A percentile compares a stretch with the other conserved stretches of the same genome.
These are phyloP conservation scores for Rhegmatorhina hoffmannsi DNA, from an alignment of 2,113 vertebrate species.

Conservation along the genomic window DNA sequence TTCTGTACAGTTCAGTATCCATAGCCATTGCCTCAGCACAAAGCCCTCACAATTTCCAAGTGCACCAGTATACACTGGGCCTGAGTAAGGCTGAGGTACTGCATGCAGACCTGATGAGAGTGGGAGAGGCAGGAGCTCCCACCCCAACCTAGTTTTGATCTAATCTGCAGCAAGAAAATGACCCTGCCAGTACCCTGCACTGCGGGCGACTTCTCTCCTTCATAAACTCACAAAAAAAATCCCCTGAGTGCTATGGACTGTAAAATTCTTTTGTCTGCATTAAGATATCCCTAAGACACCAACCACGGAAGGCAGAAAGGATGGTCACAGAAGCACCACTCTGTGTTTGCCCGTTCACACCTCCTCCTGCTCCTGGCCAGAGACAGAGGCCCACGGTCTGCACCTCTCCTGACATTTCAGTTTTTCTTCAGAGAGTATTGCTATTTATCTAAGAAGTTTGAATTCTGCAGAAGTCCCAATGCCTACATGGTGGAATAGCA, in stretches of 20 bases:
- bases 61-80: not conserved
- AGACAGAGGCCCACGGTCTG: not conserved
- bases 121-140: not conserved
- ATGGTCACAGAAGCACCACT: not conserved
- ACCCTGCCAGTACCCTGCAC: not conserved
- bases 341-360: not conserved
- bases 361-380: not conserved
- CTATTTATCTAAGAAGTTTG: not conserved
- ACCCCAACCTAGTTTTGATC: not conserved
- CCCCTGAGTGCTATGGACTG: not conserved
- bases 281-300: not conserved
- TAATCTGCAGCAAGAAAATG: not conserved
- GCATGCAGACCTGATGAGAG: not conserved
- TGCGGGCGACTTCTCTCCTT: not conserved
- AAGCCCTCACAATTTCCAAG: not conserved
- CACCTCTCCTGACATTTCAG: not conserved
- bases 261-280: not conserved
- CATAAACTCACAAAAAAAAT: not conserved
- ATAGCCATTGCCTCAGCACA: not conserved
- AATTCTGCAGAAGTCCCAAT: not conserved
- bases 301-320: not conserved
- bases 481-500: not conserved
- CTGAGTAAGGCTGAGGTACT: not conserved
- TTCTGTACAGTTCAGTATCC: not conserved
- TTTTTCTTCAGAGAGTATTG: not conserved